phyloP scores from a whole-genome alignment of 2,888 invertebrate species.

The Dryobotodes eremita region DNA sequence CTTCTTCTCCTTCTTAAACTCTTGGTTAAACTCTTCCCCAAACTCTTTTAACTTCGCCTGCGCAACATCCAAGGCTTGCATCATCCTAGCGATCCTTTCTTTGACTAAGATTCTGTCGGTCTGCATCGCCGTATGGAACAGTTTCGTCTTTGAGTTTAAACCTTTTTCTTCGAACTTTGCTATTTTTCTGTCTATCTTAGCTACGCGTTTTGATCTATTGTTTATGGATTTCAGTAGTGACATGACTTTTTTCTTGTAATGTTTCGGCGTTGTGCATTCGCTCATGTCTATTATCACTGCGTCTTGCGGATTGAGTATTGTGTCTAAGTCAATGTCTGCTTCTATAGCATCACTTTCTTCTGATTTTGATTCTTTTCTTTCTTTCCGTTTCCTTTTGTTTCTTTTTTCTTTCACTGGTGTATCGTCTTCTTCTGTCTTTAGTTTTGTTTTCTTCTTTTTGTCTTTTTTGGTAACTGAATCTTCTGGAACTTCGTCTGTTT shows the following conservation, averaged over 20 bases:
- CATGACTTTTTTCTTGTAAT: constrained; percentile 78
- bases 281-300: constrained; percentile 78
- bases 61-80: constrained; percentile 72
- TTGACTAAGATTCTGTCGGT: constrained; percentile 77
- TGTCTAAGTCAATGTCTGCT: constrained; percentile 80
- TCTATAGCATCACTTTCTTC: constrained; percentile 85
- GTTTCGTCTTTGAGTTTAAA: constrained; percentile 79
- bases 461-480: constrained; percentile 48
- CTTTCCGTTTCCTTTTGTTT: constrained; percentile 53
- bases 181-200: constrained; percentile 78
- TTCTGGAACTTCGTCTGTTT: constrained; percentile 40
- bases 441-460: constrained; percentile 56
- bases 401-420: constrained; percentile 34
- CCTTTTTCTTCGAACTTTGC: constrained; percentile 78
- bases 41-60: constrained; percentile 68
- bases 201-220: constrained; percentile 72
- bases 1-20: constrained; percentile 64
- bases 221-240: constrained; percentile 78
- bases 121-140: constrained; percentile 83
- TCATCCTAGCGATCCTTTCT: constrained; percentile 75
- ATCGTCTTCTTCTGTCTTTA: constrained; percentile 37
- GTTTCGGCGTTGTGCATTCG: constrained; percentile 77
- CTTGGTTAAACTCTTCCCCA: constrained; percentile 69
- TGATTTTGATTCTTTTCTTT: constrained; percentile 46
- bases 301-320: constrained; percentile 78